A percentile compares a stretch with the other conserved stretches of the same genome.
Evolutionary conservation across 1,140 invertebrate species (phyloP).

Genomic region (Drosophila nebulosa): DNA sequence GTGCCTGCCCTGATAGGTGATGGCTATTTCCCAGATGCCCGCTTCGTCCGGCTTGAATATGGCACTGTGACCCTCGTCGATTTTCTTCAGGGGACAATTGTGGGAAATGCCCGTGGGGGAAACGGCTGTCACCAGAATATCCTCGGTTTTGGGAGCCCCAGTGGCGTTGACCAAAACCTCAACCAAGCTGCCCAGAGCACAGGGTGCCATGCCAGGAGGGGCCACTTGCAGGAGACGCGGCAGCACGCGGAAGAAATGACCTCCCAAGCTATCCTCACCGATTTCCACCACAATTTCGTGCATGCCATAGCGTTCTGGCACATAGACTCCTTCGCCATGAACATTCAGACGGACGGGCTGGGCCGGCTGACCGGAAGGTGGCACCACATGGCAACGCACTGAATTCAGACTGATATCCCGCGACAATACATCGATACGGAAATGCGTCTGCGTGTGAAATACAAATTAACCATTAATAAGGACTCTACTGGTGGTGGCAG

Average conservation of each 20-base stretch:
- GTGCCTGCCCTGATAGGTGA: slow-evolving; percentile 96
- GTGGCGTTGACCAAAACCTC: slow-evolving; percentile 96
- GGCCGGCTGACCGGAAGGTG: slow-evolving; percentile 85
- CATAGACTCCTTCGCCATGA: slow-evolving; percentile 90
- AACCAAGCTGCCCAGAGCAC: slow-evolving; percentile 95
- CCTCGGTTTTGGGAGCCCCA: slow-evolving; percentile 90
- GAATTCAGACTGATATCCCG: slow-evolving; percentile 90
- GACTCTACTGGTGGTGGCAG: not conserved
- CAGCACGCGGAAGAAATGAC: slow-evolving; percentile 92
- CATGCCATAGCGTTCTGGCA: slow-evolving; percentile 95
- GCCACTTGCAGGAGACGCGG: slow-evolving; percentile 92
- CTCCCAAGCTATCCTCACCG: slow-evolving; percentile 83
- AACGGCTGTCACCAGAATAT: slow-evolving; percentile 92
- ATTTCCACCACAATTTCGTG: slow-evolving; percentile 89
- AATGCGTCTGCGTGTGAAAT: slow-evolving; percentile 86
- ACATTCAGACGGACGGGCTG: slow-evolving; percentile 85
- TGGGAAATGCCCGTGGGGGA: slow-evolving; percentile 91
- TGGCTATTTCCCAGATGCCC: slow-evolving; percentile 97
- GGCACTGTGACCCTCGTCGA: slow-evolving; percentile 92
- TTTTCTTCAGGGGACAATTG: slow-evolving; percentile 88
- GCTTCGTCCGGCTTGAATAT: slow-evolving; percentile 98
- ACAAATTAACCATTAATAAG: slow-evolving; percentile 58
- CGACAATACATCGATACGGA: slow-evolving; percentile 89
- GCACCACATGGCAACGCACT: slow-evolving; percentile 91
- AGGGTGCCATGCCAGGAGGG: slow-evolving; percentile 95